These are phyloP conservation scores for Dorcus parallelipipedus DNA, from an alignment of 2,888 invertebrate species.

Conservation along the genomic window DNA sequence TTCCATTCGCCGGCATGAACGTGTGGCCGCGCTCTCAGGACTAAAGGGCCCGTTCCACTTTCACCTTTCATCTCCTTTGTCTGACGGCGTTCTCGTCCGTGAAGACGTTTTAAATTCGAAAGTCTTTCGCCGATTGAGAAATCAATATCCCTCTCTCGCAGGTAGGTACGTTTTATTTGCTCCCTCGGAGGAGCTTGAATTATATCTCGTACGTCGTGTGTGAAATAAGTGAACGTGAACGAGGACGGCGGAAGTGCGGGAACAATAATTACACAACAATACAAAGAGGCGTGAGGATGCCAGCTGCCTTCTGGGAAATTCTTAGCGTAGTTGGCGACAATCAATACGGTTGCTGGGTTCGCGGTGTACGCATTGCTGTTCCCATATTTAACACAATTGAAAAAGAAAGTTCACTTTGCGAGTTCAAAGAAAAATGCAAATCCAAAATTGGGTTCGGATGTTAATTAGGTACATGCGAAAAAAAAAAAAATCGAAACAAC, in stretches of 20 bases:
- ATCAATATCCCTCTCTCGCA: not conserved
- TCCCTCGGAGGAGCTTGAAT: not conserved
- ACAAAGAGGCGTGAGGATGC: slow-evolving; percentile 1
- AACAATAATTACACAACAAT: not conserved
- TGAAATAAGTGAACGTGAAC: not conserved
- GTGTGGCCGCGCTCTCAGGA: no score
- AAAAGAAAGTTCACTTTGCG: no score
- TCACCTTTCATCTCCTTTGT: no score
- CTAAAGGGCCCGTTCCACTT: not conserved
- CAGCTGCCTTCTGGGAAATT: not conserved
- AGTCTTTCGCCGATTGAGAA: not conserved
- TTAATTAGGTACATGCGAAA: no score
- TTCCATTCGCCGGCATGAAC: not conserved
- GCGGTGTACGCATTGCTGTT: not conserved
- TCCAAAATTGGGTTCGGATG: no score
- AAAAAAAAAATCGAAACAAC: no score
- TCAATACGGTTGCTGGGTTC: slow-evolving; percentile 1
- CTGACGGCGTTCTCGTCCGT: not conserved
- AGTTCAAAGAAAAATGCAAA: no score
- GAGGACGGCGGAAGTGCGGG: not conserved
- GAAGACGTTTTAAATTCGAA: not conserved
- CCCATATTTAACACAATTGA: not conserved
- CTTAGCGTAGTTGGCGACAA: slow-evolving; percentile 1
- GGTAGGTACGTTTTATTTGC: not conserved
- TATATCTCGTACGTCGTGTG: not conserved